Evolutionary conservation across 1,140 invertebrate species (phyloP).

Genomic region (Neoseiulus cucumeris): DNA sequence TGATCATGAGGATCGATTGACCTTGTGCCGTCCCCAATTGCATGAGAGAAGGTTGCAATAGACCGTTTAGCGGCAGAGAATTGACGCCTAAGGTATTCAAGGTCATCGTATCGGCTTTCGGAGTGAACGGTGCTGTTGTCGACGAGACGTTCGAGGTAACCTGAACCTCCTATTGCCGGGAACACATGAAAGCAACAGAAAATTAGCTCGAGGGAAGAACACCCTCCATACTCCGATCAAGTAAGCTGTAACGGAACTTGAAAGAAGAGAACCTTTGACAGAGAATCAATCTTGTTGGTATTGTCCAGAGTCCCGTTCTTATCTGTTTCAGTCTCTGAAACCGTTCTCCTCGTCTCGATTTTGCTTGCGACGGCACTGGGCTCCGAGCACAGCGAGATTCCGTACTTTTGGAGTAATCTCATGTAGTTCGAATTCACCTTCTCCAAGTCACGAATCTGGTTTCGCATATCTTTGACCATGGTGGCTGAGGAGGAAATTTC

Average conservation of each 20-base stretch:
- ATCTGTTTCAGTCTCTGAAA: background rate
- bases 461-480: background rate
- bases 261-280: background rate
- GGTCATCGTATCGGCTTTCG: too few relatives aligned
- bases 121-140: too few relatives aligned
- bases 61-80: too few relatives aligned
- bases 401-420: background rate
- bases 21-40: background rate
- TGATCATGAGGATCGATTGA: background rate
- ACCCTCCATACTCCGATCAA: too few relatives aligned
- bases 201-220: too few relatives aligned
- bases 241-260: too few relatives aligned
- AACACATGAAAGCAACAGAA: too few relatives aligned
- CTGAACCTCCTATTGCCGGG: too few relatives aligned
- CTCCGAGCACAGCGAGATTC: background rate
- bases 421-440: conserved; percentile 9
- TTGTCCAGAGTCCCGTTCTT: background rate
- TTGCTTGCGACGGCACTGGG: background rate
- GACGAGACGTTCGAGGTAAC: too few relatives aligned
- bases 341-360: background rate
- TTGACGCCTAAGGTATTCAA: too few relatives aligned
- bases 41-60: too few relatives aligned
- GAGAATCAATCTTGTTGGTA: background rate
- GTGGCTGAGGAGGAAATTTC: background rate
- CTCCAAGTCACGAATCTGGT: conserved; percentile 5